Base-by-base conservation (phyloP, 2,888 invertebrate genomes). In the Stomorhina lunata region DNA sequence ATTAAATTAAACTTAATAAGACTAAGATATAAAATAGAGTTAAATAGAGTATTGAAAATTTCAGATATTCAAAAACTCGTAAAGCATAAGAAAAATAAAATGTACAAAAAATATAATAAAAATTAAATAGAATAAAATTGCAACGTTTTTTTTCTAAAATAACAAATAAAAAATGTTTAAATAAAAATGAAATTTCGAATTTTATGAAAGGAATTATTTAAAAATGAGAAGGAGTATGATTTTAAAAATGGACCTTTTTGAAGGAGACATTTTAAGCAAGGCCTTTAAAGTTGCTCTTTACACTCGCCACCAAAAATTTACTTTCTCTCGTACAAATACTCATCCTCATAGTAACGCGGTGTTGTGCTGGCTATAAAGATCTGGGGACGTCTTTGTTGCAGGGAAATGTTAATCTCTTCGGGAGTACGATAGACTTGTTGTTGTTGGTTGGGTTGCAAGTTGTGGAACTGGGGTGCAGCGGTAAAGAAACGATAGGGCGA, bases 341-440 rank as follows among this genome's bases (percentile, higher is more conserved):
- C 91, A 77, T 91, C 90, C 81, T 91, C 91, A 75, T 88, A 89
- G 85, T 91, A 91, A 71, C 90, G 89, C 69, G 90, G 90, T 85
- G 92, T 91, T 84, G 90, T 88, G 40, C 92, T 90, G 77, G 89
- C 88, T 59, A 91, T 88, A 61, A 88, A 90, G 45, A 92, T 92
- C 76, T 91, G 89, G 15, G 96, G 96, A 87, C 96, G 93, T 88
- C 96, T 93, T 89, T 96, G 96, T 81, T 95, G 95, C 65, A 97
- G 92, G 3, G 96, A 96, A 86, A 96, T 96, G 90, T 97, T 96
- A 63, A 96, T 96, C 89, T 96, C 96, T 90, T 97, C 96, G 3
- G 96, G 96, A 45, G 96, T 95, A 86, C 96, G 94, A 91, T 95
- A 97, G 55, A 96, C 96, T 88, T 96, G 96, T 84, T 93, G 96